Conservation (phyloP, 2,888 invertebrate genomes). For the Steinernema scapterisci region DNA sequence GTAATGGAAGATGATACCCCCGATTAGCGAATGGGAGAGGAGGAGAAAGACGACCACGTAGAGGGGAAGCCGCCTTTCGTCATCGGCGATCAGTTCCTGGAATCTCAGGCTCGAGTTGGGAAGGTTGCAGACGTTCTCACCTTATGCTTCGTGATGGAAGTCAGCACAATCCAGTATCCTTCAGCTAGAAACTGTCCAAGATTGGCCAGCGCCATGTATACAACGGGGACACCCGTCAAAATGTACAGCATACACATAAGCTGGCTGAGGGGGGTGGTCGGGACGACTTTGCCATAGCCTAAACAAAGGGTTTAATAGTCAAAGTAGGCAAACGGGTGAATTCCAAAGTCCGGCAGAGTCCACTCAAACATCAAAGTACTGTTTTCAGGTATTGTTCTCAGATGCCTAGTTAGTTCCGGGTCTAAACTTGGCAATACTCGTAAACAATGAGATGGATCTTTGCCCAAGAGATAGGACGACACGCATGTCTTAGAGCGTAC, state of each 20-base stretch:
- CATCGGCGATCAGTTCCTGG: not conserved
- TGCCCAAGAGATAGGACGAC: too few relatives aligned
- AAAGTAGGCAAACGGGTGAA: too few relatives aligned
- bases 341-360: too few relatives aligned
- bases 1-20: constrained; percentile 50
- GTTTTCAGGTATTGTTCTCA: too few relatives aligned
- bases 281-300: constrained; percentile 58
- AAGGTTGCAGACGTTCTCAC: too few relatives aligned
- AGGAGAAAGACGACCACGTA: constrained; percentile 47
- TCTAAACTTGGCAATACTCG: too few relatives aligned
- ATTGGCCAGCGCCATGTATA: constrained; percentile 54
- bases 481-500: too few relatives aligned
- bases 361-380: too few relatives aligned
- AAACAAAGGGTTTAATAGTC: too few relatives aligned
- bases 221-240: constrained; percentile 53
- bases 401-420: too few relatives aligned
- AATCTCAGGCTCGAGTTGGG: too few relatives aligned
- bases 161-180: constrained; percentile 47
- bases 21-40: constrained; percentile 48
- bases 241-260: constrained; percentile 51
- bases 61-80: constrained; percentile 41
- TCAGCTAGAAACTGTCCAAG: constrained; percentile 53
- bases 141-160: constrained; percentile 37
- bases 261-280: constrained; percentile 33
- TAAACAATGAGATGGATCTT: too few relatives aligned